Conservation (phyloP, 1,140 invertebrate genomes). For the Drosophila sp. region DNA sequence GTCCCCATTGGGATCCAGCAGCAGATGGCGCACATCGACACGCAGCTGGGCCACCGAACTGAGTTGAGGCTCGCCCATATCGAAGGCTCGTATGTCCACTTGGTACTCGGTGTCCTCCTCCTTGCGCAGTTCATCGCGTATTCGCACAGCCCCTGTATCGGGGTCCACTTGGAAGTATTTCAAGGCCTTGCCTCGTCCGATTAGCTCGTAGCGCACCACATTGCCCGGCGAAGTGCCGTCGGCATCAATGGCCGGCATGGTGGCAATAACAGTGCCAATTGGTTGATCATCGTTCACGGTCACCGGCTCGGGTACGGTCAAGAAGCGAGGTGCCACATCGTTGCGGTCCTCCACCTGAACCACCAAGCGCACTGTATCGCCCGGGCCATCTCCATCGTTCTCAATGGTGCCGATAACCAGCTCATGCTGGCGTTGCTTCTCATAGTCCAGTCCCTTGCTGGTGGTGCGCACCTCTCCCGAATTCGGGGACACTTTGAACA, state of each 20-base stretch:
- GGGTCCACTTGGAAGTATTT: constrained; percentile 95
- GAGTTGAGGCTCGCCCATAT: constrained; percentile 92
- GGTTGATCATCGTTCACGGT: constrained; percentile 92
- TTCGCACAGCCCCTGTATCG: constrained; percentile 89
- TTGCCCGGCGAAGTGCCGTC: constrained; percentile 93
- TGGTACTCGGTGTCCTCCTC: constrained; percentile 93
- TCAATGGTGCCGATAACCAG: constrained; percentile 92
- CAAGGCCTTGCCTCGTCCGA: constrained; percentile 89
- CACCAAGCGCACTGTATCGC: constrained; percentile 90
- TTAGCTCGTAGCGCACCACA: constrained; percentile 91
- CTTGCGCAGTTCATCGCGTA: constrained; percentile 92
- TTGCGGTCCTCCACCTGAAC: constrained; percentile 92
- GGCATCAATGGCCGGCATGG: constrained; percentile 90
- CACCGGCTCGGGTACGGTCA: constrained; percentile 90
- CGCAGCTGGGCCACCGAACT: constrained; percentile 91
- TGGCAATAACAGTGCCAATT: constrained; percentile 91
- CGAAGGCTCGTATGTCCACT: constrained; percentile 93
- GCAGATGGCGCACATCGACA: constrained; percentile 92
- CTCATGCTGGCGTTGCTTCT: constrained; percentile 89
- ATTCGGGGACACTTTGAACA: constrained; percentile 92
- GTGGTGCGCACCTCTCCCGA: constrained; percentile 90
- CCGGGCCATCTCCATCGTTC: constrained; percentile 88
- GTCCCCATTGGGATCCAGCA: constrained; percentile 83
- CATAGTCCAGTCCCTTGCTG: constrained; percentile 89
- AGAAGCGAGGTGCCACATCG: constrained; percentile 93